These are phyloP conservation scores for Mechanitis mazaeus DNA, from an alignment of 2,888 invertebrate genomes.

Conservation along the genomic window DNA sequence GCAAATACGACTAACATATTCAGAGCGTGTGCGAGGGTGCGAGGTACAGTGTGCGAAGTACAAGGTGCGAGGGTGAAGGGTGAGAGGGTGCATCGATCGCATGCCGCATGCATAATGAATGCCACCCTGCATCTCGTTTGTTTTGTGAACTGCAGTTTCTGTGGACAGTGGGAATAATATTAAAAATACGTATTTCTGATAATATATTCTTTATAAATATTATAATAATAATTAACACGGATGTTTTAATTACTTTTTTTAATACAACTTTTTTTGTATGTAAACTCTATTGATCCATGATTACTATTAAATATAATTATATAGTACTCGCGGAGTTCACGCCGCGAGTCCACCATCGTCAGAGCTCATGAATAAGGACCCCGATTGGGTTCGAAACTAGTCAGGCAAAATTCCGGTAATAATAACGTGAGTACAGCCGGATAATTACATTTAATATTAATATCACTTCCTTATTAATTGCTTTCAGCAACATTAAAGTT, in stretches of 20 bases:
- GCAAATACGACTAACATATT: constrained; percentile 38
- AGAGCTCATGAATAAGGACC: no score
- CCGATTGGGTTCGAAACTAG: no score
- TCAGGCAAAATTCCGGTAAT: no score
- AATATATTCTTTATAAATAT: neutral
- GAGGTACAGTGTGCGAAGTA: constrained; percentile 12
- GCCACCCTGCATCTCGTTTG: constrained; percentile 16
- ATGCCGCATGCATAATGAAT: constrained; percentile 27
- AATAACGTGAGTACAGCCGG: no score
- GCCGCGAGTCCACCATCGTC: no score
- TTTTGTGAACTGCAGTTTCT: constrained; percentile 10
- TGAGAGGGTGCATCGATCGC: constrained; percentile 36
- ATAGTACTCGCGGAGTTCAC: no score
- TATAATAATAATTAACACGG: no score
- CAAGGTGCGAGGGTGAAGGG: constrained; percentile 15
- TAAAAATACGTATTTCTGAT: neutral
- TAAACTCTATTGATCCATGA: no score
- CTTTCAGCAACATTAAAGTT: neutral
- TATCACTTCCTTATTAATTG: neutral
- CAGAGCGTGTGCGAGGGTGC: constrained; percentile 19
- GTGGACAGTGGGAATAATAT: neutral
- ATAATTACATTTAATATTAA: no score
- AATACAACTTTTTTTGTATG: no score
- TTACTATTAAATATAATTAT: no score
- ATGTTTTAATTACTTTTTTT: no score